Evolutionary conservation across 2,113 vertebrate species (phyloP), one percentile per base, ranked within the genome.

Genomic region (Pelmatolapia mariae): DNA sequence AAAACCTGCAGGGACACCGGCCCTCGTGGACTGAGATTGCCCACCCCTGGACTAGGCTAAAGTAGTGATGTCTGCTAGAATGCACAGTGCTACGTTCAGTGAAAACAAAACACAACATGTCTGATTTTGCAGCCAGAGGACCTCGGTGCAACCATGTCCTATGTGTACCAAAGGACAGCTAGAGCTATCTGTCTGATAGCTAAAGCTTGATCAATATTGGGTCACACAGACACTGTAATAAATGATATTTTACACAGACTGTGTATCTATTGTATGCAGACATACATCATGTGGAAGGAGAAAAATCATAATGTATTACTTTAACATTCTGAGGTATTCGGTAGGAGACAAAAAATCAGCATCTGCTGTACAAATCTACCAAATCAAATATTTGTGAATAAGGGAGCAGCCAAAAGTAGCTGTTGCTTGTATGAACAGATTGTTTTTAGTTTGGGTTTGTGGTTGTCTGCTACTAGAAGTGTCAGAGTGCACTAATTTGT

Each of bases 191-290:
- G 59, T 40, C 12, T 2, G n/a, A 3, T 15, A 24, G n/a, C 19
- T 71, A 24, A 24, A 71, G 63, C 61, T n/a, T 36, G 10, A 36
- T 6, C n/a, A 22, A 40, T 15, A 24, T 24, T 8, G 12, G 0
- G 0, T 15, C 36, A 24, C 6, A 19, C n/a, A 68, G n/a, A 68
- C 11, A 22, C 57, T 33, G 24, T 59, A 61, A 61, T 61, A 61
- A 33, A 61, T 33, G 9, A 1, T 33, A 36, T 36, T 63, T 63
- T 19, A 5, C 59, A 19, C 31, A 63, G 10, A 36, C 16, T 63
- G 59, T 36, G 29, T 36, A n/a, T n/a, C 18, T 36, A 1, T 16
- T 63, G 31, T 63, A 36, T 33, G 59, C 31, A 36, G 59, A 63
- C 63, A 40, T 22, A 1, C n/a, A 2, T 22, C 2, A 0, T 71